Conservation (phyloP, 53 echinoderm and acorn worm genomes). For the Stichopus horrens region DNA sequence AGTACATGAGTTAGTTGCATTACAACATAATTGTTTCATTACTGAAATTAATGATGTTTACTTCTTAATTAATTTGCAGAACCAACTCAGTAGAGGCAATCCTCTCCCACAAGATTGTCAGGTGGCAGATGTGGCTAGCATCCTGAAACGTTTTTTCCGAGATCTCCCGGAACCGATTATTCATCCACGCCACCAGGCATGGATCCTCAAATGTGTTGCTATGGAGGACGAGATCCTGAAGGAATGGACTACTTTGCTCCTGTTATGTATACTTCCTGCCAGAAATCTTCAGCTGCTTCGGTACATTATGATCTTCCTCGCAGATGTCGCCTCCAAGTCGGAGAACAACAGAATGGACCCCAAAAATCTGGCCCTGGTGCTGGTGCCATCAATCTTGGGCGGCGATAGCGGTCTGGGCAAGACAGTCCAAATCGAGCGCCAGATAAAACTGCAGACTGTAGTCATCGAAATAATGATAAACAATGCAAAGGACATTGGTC, state of each 20-base stretch:
- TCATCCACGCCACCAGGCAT: conserved; percentile 60
- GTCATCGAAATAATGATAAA: conserved; percentile 73
- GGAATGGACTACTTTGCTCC: conserved; percentile 62
- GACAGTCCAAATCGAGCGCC: conserved; percentile 64
- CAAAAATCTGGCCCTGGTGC: conserved; percentile 78
- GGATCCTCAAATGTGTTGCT: conserved; percentile 73
- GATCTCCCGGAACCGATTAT: conserved; percentile 84
- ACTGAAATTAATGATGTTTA: neutral
- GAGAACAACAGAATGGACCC: conserved; percentile 87
- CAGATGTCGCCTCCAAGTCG: conserved; percentile 56
- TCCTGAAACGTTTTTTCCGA: conserved; percentile 93
- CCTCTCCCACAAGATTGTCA: conserved; percentile 70
- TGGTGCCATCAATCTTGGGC: conserved; percentile 83
- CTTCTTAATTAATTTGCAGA: conserved; percentile 45
- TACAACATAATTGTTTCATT: neutral
- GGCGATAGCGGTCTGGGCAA: conserved; percentile 53
- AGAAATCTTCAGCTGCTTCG: conserved; percentile 66
- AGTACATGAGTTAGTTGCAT: neutral
- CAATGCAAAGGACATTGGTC: conserved; percentile 76
- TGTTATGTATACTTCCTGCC: conserved; percentile 71
- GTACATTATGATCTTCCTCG: conserved; percentile 77
- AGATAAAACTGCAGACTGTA: conserved; percentile 61
- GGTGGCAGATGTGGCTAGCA: conserved; percentile 79
- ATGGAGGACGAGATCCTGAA: conserved; percentile 60
- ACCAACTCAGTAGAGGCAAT: conserved; percentile 59